Base-by-base conservation (phyloP, 2,113 vertebrate species). In the Glaucomys volans region DNA sequence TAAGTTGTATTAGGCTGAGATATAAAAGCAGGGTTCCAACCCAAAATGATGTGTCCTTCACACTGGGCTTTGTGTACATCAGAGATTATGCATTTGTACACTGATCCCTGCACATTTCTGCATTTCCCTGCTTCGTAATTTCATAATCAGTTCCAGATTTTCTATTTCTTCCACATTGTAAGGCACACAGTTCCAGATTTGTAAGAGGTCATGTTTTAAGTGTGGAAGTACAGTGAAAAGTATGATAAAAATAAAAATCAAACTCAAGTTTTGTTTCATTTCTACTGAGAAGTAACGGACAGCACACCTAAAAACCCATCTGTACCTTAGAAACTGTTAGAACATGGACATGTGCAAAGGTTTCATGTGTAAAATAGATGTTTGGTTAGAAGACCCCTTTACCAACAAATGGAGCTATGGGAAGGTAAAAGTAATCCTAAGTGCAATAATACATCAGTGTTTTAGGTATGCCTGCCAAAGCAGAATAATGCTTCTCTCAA, bases 101-200 rank as follows among this genome's bases (percentile, higher is more conserved):
- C 91, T 97, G 96, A 98, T 97, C 98, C 98, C 92, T 72, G 87
- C 90, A 94, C 7, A 96, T 93, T 95, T 97, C 92, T 97, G 96
- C 91, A 94, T 98, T 97, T 98, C 96, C 74, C 80, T 96, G 96
- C 54, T 71, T 97, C 82, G 95, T 95, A 97, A 96, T 92, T 93
- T 98, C 86, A 76, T 98, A 98, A 98, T 98, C 97, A 96, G 87
- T 98, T 98, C 97, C 98, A 98, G 98, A 98, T 97, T 98, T 98
- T 95, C 95, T 97, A 96, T 96, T 97, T 98, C 93, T 98, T 97
- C 95, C 92, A 94, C 54, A 84, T 91, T 95, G 71, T 97, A 97
- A 97, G 81, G 54, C 91, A 93, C 16, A 90, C 77, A 96, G 71
- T 96, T 98, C 91, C 67, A n/a, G 30, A 96, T 96, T 74, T 95